Percentiles rank a stretch among this genome's conserved stretches.
These are phyloP conservation scores for Oncorhynchus tshawytscha DNA, from an alignment of 2,113 vertebrate species.

Conservation along the genomic window DNA sequence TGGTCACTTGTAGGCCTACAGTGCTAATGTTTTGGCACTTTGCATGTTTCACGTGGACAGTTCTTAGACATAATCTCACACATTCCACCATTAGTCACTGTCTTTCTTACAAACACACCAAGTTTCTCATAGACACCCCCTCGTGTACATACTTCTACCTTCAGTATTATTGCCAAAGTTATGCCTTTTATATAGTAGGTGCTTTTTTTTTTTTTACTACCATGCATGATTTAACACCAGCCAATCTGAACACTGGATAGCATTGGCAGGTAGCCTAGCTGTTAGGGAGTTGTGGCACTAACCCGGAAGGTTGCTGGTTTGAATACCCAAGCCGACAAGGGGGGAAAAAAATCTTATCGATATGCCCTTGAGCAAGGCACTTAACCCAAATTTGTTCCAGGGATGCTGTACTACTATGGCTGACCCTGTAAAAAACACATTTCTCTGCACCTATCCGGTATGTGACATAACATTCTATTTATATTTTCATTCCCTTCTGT, in stretches of 20 bases:
- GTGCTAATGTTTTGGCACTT: not conserved
- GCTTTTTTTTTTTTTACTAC: not conserved
- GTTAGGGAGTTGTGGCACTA: too few species aligned
- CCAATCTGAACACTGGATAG: not conserved
- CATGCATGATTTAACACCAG: not conserved
- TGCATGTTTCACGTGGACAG: not conserved
- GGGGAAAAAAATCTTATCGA: too few species aligned
- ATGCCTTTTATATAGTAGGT: not conserved
- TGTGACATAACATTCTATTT: too few species aligned
- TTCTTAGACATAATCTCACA: not conserved
- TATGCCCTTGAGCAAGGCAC: too few species aligned
- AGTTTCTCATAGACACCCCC: not conserved
- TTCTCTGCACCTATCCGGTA: too few species aligned
- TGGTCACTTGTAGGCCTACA: not conserved
- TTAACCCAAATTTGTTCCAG: too few species aligned
- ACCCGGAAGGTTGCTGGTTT: too few species aligned
- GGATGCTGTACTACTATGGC: too few species aligned
- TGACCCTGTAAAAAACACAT: too few species aligned
- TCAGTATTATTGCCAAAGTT: slow-evolving; percentile 6
- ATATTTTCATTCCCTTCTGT: too few species aligned
- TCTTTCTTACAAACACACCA: not conserved
- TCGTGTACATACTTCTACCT: not conserved
- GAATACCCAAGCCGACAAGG: too few species aligned
- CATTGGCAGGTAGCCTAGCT: too few species aligned
- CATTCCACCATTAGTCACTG: not conserved